phyloP scores from a whole-genome alignment of 2,797 vertebrate species.

The Falco peregrinus region DNA sequence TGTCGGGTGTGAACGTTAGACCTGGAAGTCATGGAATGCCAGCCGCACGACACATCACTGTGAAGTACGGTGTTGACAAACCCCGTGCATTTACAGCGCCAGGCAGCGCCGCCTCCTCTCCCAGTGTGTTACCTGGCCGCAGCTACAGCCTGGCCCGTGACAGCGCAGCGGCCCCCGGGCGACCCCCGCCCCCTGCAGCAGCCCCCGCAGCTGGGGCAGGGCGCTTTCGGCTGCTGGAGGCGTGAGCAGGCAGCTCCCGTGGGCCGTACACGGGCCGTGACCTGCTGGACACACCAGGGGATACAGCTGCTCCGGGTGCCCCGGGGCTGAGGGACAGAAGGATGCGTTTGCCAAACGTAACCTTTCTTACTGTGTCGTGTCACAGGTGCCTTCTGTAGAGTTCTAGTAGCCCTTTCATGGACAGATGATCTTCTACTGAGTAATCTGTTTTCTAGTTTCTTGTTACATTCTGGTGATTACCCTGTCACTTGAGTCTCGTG shows the following conservation, averaged over 20 bases:
- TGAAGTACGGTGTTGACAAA: too few species aligned
- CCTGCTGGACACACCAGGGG: neutral
- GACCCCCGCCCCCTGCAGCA: too few species aligned
- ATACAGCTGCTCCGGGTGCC: neutral
- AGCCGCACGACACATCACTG: too few species aligned
- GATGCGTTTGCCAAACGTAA: neutral
- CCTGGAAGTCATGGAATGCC: too few species aligned
- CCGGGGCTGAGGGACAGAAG: neutral
- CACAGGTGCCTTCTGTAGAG: neutral
- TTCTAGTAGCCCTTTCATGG: neutral
- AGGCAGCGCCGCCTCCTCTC: too few species aligned
- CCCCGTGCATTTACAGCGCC: too few species aligned
- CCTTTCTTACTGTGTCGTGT: too few species aligned
- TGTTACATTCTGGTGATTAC: neutral
- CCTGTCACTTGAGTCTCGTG: neutral
- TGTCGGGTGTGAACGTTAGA: too few species aligned
- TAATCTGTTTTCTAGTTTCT: neutral
- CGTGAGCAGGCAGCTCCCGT: neutral
- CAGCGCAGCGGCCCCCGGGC: too few species aligned
- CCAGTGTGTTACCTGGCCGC: too few species aligned
- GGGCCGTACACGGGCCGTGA: neutral
- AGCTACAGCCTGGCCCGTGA: too few species aligned
- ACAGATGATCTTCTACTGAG: neutral
- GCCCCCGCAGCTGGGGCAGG: too few species aligned
- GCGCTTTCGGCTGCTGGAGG: neutral